Conservation (phyloP, 1,140 invertebrate genomes). For the Tetranychus urticae region DNA sequence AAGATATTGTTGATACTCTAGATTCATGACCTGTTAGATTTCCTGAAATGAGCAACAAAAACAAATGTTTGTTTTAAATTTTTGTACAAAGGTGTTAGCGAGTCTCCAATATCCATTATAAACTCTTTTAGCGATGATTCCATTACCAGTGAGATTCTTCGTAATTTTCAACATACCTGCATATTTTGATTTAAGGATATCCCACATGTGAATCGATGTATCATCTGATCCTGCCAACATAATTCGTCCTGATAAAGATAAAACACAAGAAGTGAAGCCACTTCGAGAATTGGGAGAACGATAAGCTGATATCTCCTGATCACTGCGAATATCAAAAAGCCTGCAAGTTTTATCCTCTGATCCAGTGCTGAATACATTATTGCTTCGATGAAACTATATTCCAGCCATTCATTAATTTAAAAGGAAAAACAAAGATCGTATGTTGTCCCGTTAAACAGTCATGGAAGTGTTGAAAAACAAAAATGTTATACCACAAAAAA, state of each 20-base stretch:
- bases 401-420: background rate
- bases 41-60: background rate
- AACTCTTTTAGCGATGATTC: no score
- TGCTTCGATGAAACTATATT: slow-evolving; percentile 75
- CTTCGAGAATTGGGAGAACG: slow-evolving; percentile 94
- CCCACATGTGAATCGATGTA: slow-evolving; percentile 97
- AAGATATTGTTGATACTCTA: slow-evolving; percentile 78
- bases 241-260: slow-evolving; percentile 82
- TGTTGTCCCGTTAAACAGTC: background rate
- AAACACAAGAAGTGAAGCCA: slow-evolving; percentile 90
- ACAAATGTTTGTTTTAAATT: no score
- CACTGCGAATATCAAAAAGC: slow-evolving; percentile 79
- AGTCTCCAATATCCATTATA: no score
- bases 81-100: no score
- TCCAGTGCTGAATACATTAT: slow-evolving; percentile 85
- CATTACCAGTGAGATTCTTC: no score
- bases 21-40: slow-evolving; percentile 59
- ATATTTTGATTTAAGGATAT: slow-evolving; percentile 90
- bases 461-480: no score
- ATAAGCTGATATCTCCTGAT: slow-evolving; percentile 88
- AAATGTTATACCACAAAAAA: no score
- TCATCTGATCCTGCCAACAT: slow-evolving; percentile 90
- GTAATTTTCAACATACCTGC: slow-evolving; percentile 41
- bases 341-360: slow-evolving; percentile 93
- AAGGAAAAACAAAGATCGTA: background rate